A percentile compares a stretch with the other conserved stretches of the same genome.
These are phyloP conservation scores for Lysandra coridon DNA, from an alignment of 2,888 invertebrate species.

Conservation along the genomic window DNA sequence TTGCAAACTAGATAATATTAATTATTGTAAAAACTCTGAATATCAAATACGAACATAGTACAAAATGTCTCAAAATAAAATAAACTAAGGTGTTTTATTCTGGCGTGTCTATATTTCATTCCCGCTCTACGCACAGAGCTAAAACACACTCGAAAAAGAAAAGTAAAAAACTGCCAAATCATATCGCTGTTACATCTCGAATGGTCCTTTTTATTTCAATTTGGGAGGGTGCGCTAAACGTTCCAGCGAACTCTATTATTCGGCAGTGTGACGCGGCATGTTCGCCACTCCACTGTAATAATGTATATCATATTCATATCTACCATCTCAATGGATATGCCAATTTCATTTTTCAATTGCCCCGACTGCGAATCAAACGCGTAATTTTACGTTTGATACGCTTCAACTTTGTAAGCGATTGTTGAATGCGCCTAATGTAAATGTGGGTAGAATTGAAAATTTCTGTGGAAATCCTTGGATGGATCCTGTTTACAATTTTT, in stretches of 20 bases:
- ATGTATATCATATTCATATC: conserved; percentile 79
- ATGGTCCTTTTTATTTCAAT: conserved; percentile 77
- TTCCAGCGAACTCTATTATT: conserved; percentile 78
- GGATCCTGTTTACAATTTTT: not conserved
- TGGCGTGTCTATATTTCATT: conserved; percentile 53
- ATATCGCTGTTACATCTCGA: conserved; percentile 79
- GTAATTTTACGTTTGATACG: conserved; percentile 22
- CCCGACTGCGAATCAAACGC: conserved; percentile 7
- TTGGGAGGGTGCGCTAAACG: conserved; percentile 79
- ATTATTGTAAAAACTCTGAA: too few relatives aligned
- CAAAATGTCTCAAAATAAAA: not conserved
- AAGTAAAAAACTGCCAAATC: conserved; percentile 75
- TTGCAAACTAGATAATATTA: too few relatives aligned
- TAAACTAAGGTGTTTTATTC: not conserved
- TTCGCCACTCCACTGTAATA: conserved; percentile 71
- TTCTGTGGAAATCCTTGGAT: not conserved
- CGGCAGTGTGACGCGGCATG: conserved; percentile 74
- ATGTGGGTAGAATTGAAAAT: not conserved
- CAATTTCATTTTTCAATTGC: conserved; percentile 57
- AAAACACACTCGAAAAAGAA: conserved; percentile 64
- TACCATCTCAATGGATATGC: conserved; percentile 73
- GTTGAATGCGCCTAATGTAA: not conserved
- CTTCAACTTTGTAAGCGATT: not conserved
- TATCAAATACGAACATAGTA: not conserved
- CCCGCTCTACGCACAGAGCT: conserved; percentile 60